Evolutionary conservation across 2,797 vertebrate species (phyloP).

Genomic region (Acrocephalus scirpaceus): DNA sequence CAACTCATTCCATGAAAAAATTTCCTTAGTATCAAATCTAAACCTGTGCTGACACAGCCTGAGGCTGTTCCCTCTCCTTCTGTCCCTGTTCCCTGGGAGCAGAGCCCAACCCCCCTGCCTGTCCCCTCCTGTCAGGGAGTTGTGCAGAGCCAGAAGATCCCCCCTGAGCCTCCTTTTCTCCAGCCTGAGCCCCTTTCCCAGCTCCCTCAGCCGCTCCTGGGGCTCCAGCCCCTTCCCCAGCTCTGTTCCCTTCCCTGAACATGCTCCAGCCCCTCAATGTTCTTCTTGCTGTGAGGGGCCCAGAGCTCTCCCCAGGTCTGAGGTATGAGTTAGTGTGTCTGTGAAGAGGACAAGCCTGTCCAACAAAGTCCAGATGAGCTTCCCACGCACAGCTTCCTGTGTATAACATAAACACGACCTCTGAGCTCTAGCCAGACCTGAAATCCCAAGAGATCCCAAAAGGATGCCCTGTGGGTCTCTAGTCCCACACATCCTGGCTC

Average conservation of each 20-base stretch:
- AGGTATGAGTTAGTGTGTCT: background rate
- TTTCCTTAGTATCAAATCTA: background rate
- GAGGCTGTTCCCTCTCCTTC: background rate
- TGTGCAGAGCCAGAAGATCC: background rate
- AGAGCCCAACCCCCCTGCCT: accelerated
- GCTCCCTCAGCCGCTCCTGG: background rate
- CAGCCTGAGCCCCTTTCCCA: background rate
- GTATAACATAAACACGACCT: background rate
- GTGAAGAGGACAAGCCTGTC: background rate
- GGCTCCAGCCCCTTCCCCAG: background rate
- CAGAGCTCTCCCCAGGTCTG: background rate
- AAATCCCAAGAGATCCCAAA: background rate
- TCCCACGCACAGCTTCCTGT: background rate
- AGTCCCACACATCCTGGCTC: background rate
- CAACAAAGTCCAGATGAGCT: background rate
- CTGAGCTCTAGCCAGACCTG: background rate
- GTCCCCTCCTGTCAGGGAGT: background rate
- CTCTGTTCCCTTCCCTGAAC: background rate
- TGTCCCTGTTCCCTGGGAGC: background rate
- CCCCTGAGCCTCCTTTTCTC: background rate
- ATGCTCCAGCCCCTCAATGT: accelerated
- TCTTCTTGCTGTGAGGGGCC: background rate
- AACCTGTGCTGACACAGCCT: accelerated
- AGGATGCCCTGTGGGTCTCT: accelerated
- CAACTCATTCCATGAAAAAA: accelerated